Conservation (phyloP, 2,113 vertebrate species). For the Gadus macrocephalus region DNA sequence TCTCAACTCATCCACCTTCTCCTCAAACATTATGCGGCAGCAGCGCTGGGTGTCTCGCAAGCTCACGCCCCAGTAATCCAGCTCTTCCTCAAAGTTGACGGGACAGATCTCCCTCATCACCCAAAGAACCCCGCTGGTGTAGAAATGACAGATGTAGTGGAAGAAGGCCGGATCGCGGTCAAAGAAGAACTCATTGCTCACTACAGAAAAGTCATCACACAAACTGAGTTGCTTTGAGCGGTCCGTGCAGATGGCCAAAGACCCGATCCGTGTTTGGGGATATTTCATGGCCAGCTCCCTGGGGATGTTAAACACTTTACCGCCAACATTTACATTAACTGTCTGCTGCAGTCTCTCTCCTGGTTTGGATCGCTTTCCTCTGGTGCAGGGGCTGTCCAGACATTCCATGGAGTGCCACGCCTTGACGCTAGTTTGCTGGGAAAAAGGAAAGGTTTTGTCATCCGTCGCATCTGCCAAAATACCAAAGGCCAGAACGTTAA, state of each 20-base stretch:
- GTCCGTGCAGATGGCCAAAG: slow-evolving; percentile 64
- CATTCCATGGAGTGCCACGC: slow-evolving; percentile 68
- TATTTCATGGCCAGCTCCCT: slow-evolving; percentile 56
- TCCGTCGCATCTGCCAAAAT: not conserved
- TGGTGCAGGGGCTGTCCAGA: slow-evolving; percentile 14
- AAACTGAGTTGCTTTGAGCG: slow-evolving; percentile 57
- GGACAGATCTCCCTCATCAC: slow-evolving; percentile 77
- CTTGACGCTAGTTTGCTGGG: slow-evolving; percentile 62
- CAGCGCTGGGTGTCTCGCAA: slow-evolving; percentile 74
- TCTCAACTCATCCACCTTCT: slow-evolving; percentile 75
- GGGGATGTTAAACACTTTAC: slow-evolving; percentile 68
- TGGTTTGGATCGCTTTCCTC: not conserved
- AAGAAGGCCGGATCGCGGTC: slow-evolving; percentile 74
- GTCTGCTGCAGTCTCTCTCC: slow-evolving; percentile 14
- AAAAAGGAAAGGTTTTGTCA: slow-evolving; percentile 56
- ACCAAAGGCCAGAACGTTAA: slow-evolving; percentile 44
- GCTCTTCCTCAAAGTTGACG: slow-evolving; percentile 79
- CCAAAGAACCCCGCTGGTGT: slow-evolving; percentile 74
- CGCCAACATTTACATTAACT: slow-evolving; percentile 73
- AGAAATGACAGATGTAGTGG: slow-evolving; percentile 75
- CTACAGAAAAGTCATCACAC: slow-evolving; percentile 75
- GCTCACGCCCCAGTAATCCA: slow-evolving; percentile 81
- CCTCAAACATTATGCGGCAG: slow-evolving; percentile 78
- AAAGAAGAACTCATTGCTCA: slow-evolving; percentile 75
- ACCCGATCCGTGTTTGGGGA: slow-evolving; percentile 70